Base-by-base conservation (phyloP, 2,888 invertebrate species). In the Leptothorax acervorum region DNA sequence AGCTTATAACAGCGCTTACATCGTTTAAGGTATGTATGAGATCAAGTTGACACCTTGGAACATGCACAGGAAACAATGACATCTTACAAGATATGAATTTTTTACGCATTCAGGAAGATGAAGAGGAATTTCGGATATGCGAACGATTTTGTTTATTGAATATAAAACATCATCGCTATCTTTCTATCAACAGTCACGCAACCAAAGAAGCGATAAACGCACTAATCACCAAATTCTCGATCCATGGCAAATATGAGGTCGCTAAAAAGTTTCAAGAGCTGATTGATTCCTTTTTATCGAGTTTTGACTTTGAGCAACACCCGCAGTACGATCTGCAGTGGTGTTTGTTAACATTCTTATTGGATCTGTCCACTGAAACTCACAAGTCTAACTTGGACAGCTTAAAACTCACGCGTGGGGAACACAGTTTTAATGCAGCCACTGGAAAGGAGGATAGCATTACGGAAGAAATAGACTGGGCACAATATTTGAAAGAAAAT, bases 381-480 rank as follows among this genome's bases (percentile, higher is more conserved):
- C 89, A 89, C 68, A 93, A 93, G 53, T 92, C 92, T 0, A 91
- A 91, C 82, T 75, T 94, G 15, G 90, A 89, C 15, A 91, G 84
- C 88, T 89, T 92, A 11, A 90, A 86, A 63, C 86, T 90, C 5
- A 88, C 86, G 0, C 87, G 86, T 28, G 84, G 86, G 35, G 92
- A 93, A 71, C 86, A 85, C 31, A 91, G 85, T 75, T 84, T 92
- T 18, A 92, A 91, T 71, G 73, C 82, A 1, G 85, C 87, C 3
- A 57, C 83, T 66, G 82, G 87, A 15, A 91, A 91, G 42, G 92
- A 94, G 63, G 92, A 92, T 31, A 91, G 92, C 31, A 90, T 92
- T n/a, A 94, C 94, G 8, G 95, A 95, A 84, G 94, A 94, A 66
- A 95, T 95, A 57, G 95, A 96, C 88, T 96, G 96, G 96, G 94